Evolutionary conservation across 2,888 invertebrate genomes (phyloP).

Genomic region (Protonemura montana): DNA sequence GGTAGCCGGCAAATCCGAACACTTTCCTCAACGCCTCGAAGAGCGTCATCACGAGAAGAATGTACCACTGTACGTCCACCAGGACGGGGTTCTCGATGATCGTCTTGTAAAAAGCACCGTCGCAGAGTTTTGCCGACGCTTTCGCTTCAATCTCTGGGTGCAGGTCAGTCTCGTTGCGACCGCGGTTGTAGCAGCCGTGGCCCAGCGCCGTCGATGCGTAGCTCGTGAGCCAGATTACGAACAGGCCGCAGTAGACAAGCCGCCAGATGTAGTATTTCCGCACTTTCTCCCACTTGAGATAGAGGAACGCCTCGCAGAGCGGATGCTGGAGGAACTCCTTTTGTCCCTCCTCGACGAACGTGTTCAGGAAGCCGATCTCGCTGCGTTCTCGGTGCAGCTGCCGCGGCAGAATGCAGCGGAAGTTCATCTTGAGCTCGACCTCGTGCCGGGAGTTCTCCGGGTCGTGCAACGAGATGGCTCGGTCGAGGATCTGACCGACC

Average conservation of each 20-base stretch:
- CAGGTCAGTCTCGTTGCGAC: constrained; percentile 57
- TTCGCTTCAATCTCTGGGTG: no score
- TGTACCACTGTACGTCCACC: constrained; percentile 72
- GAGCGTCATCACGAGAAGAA: constrained; percentile 77
- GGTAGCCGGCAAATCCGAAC: constrained; percentile 82
- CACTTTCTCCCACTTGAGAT: constrained; percentile 91
- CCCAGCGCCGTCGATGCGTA: constrained; percentile 52
- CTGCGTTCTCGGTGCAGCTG: constrained; percentile 80
- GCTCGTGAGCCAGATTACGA: constrained; percentile 64
- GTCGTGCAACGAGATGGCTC: constrained; percentile 66
- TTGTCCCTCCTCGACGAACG: constrained; percentile 87
- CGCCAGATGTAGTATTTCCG: constrained; percentile 85
- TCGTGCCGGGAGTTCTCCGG: constrained; percentile 67
- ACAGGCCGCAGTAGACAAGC: constrained; percentile 79
- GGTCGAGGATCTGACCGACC: constrained; percentile 82
- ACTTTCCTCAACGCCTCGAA: constrained; percentile 83
- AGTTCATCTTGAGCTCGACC: constrained; percentile 82
- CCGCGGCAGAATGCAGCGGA: constrained; percentile 71
- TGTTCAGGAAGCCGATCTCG: constrained; percentile 86
- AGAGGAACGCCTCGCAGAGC: constrained; percentile 84
- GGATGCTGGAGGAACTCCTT: constrained; percentile 88
- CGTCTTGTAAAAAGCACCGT: background rate
- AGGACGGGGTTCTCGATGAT: background rate
- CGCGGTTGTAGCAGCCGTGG: constrained; percentile 18
- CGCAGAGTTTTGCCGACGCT: background rate